These are phyloP conservation scores for Drymonia ruficornis DNA, from an alignment of 2,888 invertebrate species.

Conservation along the genomic window DNA sequence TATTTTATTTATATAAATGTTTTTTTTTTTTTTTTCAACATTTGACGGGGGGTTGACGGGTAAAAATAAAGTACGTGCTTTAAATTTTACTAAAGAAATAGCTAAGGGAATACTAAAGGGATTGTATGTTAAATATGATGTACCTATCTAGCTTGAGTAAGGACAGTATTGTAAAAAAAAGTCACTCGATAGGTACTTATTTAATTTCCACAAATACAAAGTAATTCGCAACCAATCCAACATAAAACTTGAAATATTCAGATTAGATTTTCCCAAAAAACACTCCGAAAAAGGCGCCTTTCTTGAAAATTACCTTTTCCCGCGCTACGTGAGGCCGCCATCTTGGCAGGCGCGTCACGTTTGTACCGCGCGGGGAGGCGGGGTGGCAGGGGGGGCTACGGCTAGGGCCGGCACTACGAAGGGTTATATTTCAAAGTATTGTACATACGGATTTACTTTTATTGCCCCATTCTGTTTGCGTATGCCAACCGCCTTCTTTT, in stretches of 20 bases:
- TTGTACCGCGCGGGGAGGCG: slow-evolving; percentile 21
- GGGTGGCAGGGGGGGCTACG: slow-evolving; percentile 10
- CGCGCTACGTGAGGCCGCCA: slow-evolving; percentile 19
- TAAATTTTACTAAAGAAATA: no score
- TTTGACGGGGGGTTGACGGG: neutral
- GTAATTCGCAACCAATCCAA: neutral
- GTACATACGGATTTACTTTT: slow-evolving; percentile 34
- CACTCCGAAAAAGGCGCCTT: slow-evolving; percentile 9
- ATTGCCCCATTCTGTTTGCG: slow-evolving; percentile 28
- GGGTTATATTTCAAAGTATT: slow-evolving; percentile 39
- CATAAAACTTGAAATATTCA: neutral
- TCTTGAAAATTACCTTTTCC: slow-evolving; percentile 15
- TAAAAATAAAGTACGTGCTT: neutral
- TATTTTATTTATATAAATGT: neutral
- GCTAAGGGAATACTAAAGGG: no score
- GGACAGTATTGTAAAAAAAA: no score
- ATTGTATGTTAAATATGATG: no score
- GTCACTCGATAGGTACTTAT: no score
- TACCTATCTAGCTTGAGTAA: no score
- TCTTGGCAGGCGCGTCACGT: slow-evolving; percentile 18
- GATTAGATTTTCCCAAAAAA: slow-evolving; percentile 14
- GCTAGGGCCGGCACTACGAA: slow-evolving; percentile 27
- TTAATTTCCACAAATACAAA: no score
- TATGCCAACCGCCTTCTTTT: slow-evolving; percentile 11
- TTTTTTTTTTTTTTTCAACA: no score